Percentiles rank a stretch among this genome's conserved stretches.
Evolutionary conservation across 2,113 vertebrate genomes (phyloP).

Genomic region (Aphyosemion australe): DNA sequence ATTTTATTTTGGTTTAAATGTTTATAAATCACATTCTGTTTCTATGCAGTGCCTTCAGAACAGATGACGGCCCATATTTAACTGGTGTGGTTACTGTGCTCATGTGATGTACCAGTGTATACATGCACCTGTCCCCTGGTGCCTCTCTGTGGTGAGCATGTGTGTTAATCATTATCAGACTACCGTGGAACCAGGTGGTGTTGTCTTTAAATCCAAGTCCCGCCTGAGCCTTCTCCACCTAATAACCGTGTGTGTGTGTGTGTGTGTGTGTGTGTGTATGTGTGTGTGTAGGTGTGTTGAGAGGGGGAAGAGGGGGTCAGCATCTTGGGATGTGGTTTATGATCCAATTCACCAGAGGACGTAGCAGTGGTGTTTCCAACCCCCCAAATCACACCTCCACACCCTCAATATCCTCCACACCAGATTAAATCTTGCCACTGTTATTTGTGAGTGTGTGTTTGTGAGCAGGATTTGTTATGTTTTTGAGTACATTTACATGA

Average conservation of each 20-base stretch:
- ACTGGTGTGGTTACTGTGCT: too few species aligned
- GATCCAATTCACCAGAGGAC: conserved; percentile 87
- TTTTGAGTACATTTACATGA: conserved; percentile 41
- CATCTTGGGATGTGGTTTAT: conserved; percentile 85
- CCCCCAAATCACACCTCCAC: conserved; percentile 68
- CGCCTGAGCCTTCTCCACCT: conserved; percentile 89
- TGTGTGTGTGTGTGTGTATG: conserved; percentile 74
- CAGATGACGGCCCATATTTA: too few species aligned
- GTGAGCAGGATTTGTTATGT: conserved; percentile 24
- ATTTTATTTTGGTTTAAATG: too few species aligned
- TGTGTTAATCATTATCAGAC: conserved; percentile 68
- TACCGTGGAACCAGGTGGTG: conserved; percentile 77
- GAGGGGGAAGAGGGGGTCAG: conserved; percentile 25
- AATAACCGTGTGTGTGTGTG: conserved; percentile 76
- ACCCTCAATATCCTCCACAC: conserved; percentile 83
- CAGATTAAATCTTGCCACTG: conserved; percentile 93
- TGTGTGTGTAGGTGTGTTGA: conserved; percentile 54
- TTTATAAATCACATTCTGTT: too few species aligned
- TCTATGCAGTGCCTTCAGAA: too few species aligned
- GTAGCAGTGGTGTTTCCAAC: conserved; percentile 79
- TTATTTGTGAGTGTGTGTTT: conserved; percentile 74
- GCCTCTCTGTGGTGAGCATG: conserved; percentile 22
- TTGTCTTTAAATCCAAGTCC: conserved; percentile 83
- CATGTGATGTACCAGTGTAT: too few species aligned
- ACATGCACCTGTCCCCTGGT: conserved; percentile 43